These are phyloP conservation scores for Mastigias papua DNA, from an alignment of 30 jellyfish, hydroid and myxozoan species.

Conservation along the genomic window DNA sequence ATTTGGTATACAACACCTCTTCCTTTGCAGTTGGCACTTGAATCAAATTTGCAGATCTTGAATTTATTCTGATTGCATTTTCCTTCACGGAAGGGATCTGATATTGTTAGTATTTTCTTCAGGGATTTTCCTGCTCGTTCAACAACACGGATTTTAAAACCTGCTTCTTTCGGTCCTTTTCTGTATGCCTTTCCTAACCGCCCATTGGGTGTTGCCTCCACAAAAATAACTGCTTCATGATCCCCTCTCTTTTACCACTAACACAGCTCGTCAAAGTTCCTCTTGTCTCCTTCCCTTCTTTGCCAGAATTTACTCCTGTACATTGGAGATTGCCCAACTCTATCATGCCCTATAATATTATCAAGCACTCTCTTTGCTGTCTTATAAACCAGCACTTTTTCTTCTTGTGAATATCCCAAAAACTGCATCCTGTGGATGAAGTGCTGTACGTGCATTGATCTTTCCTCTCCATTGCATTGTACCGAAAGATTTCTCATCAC, in stretches of 20 bases:
- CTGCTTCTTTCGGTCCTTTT: constrained; percentile 24
- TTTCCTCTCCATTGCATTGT: not conserved
- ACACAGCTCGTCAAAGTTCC: not conserved
- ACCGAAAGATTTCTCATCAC: constrained; percentile 9
- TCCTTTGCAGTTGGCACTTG: constrained; percentile 17
- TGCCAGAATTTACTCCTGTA: constrained; percentile 44
- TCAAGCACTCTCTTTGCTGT: constrained; percentile 18
- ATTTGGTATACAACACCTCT: constrained; percentile 49
- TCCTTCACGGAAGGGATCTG: constrained; percentile 25
- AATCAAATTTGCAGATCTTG: constrained; percentile 3
- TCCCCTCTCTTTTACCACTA: constrained; percentile 31
- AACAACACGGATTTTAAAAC: constrained; percentile 20
- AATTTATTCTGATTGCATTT: constrained; percentile 24
- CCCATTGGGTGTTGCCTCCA: constrained; percentile 39
- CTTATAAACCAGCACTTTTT: constrained; percentile 21
- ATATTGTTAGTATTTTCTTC: constrained; percentile 11
- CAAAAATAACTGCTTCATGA: constrained; percentile 25
- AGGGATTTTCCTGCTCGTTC: constrained; percentile 53
- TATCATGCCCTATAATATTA: not conserved
- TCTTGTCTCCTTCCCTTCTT: constrained; percentile 1
- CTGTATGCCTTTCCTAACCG: constrained; percentile 37
- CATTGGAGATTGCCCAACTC: constrained; percentile 33
- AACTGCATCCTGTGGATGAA: constrained; percentile 20
- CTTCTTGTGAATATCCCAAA: constrained; percentile 11
- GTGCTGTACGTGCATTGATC: constrained; percentile 41